Base-by-base conservation (phyloP, 2,797 vertebrate genomes). In the Myotis daubentonii region DNA sequence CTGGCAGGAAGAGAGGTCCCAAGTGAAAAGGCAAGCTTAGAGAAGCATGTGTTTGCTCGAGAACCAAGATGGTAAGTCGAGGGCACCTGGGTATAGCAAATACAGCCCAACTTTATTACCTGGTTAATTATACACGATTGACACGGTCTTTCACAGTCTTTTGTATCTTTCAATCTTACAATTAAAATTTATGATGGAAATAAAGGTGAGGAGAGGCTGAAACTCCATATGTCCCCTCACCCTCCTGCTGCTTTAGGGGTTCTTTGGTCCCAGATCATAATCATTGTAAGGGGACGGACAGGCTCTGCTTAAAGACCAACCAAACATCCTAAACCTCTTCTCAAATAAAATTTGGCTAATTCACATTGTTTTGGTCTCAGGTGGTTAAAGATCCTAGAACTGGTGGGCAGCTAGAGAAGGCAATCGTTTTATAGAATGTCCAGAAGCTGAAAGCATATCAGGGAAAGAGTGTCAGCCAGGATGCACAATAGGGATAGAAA, bases 181-280 rank as follows among this genome's bases (percentile, higher is more conserved):
- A 82, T 87, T 55, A 81, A 89, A 57, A 91, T 60, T 79, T 95
- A 75, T 57, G 28, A 80, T 13, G 87, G 17, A 92, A 90, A 94
- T 75, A 83, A 87, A 89, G 87, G 33, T 36, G 62, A 94, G 19
- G 25, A 72, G 25, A 66, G 62, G 16, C 33, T 38, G 36, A 36
- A 62, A 87, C 28, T 70, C 44, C 25, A 0, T 20, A 51, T 30
- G 81, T 71, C 47, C 20, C 30, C 57, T 80, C 22, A 75, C 5
- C 12, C 47, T 90, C 30, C 47, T 72, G 75, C 28, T 72, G 38
- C 30, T 76, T 91, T 81, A 79, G 28, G 28, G 82, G 38, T 49
- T 68, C 75, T 95, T 33, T 71, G 76, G 36, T 49, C 33, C 62
- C 83, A 70, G 51, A 88, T 70, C 53, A 92, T 4, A 60, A 3